Evolutionary conservation across 2,888 invertebrate genomes (phyloP).

Genomic region (Chrysolina americana): DNA sequence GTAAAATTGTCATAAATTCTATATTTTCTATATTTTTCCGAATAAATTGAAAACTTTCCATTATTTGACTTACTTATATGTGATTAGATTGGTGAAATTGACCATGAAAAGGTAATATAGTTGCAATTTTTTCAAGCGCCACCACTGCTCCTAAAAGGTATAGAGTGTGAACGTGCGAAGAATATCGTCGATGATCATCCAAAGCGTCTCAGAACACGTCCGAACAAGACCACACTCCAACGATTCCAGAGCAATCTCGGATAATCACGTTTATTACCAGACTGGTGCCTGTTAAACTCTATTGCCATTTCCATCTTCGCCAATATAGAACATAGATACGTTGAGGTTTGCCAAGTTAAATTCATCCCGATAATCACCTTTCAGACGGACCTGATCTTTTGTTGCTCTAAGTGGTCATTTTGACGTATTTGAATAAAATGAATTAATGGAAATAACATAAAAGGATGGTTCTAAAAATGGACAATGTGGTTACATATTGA

Average conservation of each 20-base stretch:
- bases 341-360: conserved; percentile 35
- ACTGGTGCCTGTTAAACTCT: conserved; percentile 20
- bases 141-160: conserved; percentile 23
- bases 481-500: too few species aligned
- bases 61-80: too few species aligned
- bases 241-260: conserved; percentile 33
- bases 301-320: conserved; percentile 28
- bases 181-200: conserved; percentile 38
- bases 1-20: too few species aligned
- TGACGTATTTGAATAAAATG: too few species aligned
- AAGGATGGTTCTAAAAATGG: too few species aligned
- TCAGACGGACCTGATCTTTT: too few species aligned
- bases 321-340: conserved; percentile 20
- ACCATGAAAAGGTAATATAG: neutral
- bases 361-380: conserved; percentile 21
- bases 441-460: too few species aligned
- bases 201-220: conserved; percentile 36
- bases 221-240: conserved; percentile 28
- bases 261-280: conserved; percentile 44
- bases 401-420: too few species aligned
- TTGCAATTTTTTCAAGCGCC: conserved; percentile 14
- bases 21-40: too few species aligned
- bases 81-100: too few species aligned
- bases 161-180: conserved; percentile 38
- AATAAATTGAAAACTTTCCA: too few species aligned